Conservation (phyloP, 2,888 invertebrate genomes). For the Zonitis immaculata region DNA sequence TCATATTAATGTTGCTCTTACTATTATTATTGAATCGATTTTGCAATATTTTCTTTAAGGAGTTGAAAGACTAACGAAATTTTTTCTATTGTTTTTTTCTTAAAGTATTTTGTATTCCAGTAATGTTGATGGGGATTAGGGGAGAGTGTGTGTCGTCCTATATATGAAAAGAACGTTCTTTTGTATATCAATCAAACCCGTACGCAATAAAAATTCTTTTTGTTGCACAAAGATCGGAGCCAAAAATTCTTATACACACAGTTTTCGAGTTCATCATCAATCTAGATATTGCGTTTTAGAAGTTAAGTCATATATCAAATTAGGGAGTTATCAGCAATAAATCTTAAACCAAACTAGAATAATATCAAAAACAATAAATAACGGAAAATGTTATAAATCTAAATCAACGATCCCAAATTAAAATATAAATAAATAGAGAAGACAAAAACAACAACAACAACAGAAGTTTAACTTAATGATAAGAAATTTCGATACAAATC, state of each 20-base stretch:
- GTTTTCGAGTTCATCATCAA: slow-evolving; percentile 13
- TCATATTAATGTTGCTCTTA: no score
- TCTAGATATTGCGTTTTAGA: slow-evolving; percentile 21
- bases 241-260: slow-evolving; percentile 12
- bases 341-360: slow-evolving; percentile 20
- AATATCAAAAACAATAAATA: slow-evolving; percentile 23
- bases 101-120: background rate
- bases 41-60: background rate
- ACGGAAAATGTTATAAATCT: slow-evolving; percentile 20
- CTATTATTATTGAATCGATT: no score
- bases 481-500: no score
- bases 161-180: background rate
- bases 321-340: slow-evolving; percentile 23
- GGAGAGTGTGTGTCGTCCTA: no score
- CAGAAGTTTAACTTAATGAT: no score
- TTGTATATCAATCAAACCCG: background rate
- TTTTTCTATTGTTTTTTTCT: no score
- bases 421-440: slow-evolving; percentile 9
- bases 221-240: background rate
- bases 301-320: slow-evolving; percentile 25
- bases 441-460: slow-evolving; percentile 12
- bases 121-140: background rate
- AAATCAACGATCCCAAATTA: slow-evolving; percentile 8
- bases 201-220: background rate
- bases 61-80: no score